A percentile compares a stretch with the other conserved stretches of the same genome.
These are phyloP conservation scores for Saiga tatarica DNA, from an alignment of 2,113 vertebrate species.

Conservation along the genomic window DNA sequence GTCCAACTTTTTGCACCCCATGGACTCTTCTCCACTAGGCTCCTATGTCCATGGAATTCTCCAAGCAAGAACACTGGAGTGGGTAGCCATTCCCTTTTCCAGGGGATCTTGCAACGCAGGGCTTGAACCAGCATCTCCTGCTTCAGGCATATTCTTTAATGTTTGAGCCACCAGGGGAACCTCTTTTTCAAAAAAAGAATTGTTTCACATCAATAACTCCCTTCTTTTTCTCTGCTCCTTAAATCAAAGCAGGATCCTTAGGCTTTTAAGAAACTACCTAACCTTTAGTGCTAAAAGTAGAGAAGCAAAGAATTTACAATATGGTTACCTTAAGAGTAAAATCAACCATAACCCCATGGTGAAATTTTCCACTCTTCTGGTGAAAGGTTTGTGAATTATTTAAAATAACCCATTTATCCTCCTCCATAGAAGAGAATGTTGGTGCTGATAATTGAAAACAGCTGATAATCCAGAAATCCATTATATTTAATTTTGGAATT, in stretches of 20 bases:
- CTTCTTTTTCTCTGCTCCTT: not conserved
- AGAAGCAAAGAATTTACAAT: not conserved
- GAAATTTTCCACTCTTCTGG: not conserved
- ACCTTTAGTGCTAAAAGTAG: not conserved
- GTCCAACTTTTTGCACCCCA: not conserved
- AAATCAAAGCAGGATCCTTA: not conserved
- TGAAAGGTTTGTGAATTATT: constrained; percentile 8
- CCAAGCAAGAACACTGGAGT: not conserved
- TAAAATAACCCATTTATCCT: not conserved
- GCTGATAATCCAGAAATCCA: not conserved
- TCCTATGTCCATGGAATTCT: not conserved
- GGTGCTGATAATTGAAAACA: not conserved
- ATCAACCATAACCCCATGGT: not conserved
- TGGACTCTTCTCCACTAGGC: not conserved
- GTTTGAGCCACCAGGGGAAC: not conserved
- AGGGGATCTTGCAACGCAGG: not conserved
- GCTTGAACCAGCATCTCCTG: not conserved
- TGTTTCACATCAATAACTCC: not conserved
- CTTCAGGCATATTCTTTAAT: not conserved
- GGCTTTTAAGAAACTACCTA: constrained; percentile 5
- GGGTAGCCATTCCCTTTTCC: not conserved
- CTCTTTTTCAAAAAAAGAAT: not conserved
- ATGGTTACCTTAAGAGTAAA: not conserved
- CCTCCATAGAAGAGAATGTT: not conserved
- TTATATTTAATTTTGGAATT: not conserved